Conservation (phyloP, 2,113 vertebrate species). For the Myanophis thanlyinensis region DNA sequence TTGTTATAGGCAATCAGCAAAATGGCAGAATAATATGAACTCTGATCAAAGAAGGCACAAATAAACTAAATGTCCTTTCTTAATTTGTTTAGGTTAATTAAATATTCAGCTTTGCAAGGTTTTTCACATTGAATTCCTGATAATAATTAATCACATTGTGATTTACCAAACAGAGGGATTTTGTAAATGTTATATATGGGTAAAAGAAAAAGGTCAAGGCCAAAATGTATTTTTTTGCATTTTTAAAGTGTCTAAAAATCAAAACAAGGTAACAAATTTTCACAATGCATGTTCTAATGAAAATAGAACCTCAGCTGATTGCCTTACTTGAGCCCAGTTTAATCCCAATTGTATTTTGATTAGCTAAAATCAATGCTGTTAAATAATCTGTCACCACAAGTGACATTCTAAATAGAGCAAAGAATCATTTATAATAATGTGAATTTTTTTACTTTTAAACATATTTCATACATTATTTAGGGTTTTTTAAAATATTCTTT, state of each 20-base stretch:
- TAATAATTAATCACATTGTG: background rate
- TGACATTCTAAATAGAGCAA: background rate
- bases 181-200: background rate
- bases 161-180: background rate
- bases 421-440: background rate
- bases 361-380: background rate
- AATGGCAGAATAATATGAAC: background rate
- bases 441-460: background rate
- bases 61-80: background rate
- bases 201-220: background rate
- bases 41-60: background rate
- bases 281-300: background rate
- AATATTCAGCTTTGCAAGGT: background rate
- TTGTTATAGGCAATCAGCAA: background rate
- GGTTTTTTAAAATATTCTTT: background rate
- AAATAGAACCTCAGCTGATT: background rate
- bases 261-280: background rate
- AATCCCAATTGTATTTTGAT: background rate
- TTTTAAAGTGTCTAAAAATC: background rate
- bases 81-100: background rate
- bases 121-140: background rate
- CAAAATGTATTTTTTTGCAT: background rate
- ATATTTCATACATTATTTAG: conserved; percentile 1
- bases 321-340: background rate
- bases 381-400: background rate